Conservation (phyloP, 2,888 invertebrate species). For the Quadriops clusia region DNA sequence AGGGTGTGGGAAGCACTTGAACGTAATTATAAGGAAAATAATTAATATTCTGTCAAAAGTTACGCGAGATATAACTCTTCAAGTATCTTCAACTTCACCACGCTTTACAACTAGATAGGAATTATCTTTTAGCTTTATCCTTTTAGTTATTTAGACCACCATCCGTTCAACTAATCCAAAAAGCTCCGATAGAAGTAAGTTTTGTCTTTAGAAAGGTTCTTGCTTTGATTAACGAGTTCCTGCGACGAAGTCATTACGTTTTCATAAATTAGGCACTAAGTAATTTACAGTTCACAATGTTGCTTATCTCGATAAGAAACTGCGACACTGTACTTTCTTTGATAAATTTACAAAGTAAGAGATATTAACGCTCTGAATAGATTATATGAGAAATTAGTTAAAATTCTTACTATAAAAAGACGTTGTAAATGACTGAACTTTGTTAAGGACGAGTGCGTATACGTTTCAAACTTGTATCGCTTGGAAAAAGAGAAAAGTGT, state of each 20-base stretch:
- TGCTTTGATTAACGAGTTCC: slow-evolving; percentile 30
- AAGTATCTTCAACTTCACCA: slow-evolving; percentile 15
- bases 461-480: too few relatives aligned
- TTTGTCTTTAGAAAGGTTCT: slow-evolving; percentile 12
- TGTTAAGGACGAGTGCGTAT: too few relatives aligned
- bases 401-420: too few relatives aligned
- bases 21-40: slow-evolving; percentile 19
- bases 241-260: slow-evolving; percentile 29
- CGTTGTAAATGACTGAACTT: too few relatives aligned
- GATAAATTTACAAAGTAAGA: too few relatives aligned
- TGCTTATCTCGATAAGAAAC: slow-evolving; percentile 1
- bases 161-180: slow-evolving; percentile 6
- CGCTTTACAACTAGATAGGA: slow-evolving; percentile 5
- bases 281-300: slow-evolving; percentile 20
- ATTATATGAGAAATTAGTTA: too few relatives aligned
- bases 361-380: too few relatives aligned
- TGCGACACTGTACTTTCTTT: too few relatives aligned
- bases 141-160: slow-evolving; percentile 7
- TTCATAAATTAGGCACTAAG: slow-evolving; percentile 25
- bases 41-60: slow-evolving; percentile 21
- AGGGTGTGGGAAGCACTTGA: too few relatives aligned
- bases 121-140: slow-evolving; percentile 6
- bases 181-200: slow-evolving; percentile 10
- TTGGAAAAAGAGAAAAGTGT: too few relatives aligned
- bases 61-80: slow-evolving; percentile 20